Conservation (phyloP, 2,113 vertebrate species). For the Pipra filicauda region DNA sequence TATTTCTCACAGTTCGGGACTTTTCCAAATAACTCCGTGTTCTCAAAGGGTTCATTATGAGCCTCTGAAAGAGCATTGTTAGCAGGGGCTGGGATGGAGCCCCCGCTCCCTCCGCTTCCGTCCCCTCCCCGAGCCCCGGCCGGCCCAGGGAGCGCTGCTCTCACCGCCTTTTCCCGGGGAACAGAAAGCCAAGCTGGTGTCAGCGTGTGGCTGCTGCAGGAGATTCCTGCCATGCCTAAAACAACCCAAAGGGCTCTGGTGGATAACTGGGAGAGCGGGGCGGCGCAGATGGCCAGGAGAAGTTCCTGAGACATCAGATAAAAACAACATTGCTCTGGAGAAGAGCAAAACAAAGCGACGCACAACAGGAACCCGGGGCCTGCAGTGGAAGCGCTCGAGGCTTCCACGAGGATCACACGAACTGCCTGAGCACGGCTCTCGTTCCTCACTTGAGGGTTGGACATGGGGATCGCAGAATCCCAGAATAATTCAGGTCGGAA, state of each 20-base stretch:
- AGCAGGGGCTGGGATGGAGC: background rate
- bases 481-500: rapidly evolving
- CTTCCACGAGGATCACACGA: background rate
- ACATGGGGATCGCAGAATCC: background rate
- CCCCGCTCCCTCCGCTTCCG: background rate
- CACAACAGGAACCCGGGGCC: background rate
- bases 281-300: background rate
- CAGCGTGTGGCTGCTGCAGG: background rate
- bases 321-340: background rate
- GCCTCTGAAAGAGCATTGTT: background rate
- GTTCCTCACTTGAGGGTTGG: background rate
- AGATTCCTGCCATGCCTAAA: background rate
- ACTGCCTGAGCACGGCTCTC: rapidly evolving
- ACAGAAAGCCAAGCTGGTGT: background rate
- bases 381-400: rapidly evolving
- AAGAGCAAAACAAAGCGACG: background rate
- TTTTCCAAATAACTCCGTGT: background rate
- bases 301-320: background rate
- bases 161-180: background rate
- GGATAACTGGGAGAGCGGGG: background rate
- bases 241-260: background rate
- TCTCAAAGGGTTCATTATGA: conserved; percentile 20
- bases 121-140: background rate
- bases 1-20: background rate
- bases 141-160: rapidly evolving